Percentiles rank a stretch among this genome's conserved stretches.
These are phyloP conservation scores for Drosophila paramelanica DNA, from an alignment of 2,888 invertebrate species.

Conservation along the genomic window DNA sequence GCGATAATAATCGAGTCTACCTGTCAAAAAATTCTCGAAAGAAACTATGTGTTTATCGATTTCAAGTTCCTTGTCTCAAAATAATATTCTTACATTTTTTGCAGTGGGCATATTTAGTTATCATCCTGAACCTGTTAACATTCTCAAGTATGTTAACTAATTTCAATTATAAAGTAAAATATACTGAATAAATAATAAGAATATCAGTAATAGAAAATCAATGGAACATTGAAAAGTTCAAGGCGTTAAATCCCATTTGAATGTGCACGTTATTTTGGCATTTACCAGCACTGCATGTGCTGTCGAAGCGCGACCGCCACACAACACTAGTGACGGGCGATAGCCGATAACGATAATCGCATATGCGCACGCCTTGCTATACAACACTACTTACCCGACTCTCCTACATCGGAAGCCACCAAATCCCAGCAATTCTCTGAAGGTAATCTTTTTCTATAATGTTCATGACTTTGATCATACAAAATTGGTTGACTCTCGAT, in stretches of 20 bases:
- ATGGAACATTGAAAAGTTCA: background rate
- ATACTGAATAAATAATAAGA: background rate
- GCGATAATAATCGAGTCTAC: background rate
- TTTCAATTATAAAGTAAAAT: too few relatives aligned
- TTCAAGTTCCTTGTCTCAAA: background rate
- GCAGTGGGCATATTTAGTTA: background rate
- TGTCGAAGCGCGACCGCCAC: slow-evolving; percentile 39
- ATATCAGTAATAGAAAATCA: background rate
- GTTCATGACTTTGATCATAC: slow-evolving; percentile 66
- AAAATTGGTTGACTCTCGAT: slow-evolving; percentile 61
- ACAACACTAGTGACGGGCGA: slow-evolving; percentile 8
- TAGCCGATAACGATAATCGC: slow-evolving; percentile 52
- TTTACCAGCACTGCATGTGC: slow-evolving; percentile 6
- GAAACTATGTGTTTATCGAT: too few relatives aligned
- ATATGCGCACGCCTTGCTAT: slow-evolving; percentile 56
- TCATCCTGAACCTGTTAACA: too few relatives aligned
- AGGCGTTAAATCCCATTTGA: slow-evolving; percentile 20
- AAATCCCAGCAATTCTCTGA: slow-evolving; percentile 68
- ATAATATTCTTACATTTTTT: background rate
- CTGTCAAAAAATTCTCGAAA: too few relatives aligned
- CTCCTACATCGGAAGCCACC: slow-evolving; percentile 56
- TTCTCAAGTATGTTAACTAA: too few relatives aligned
- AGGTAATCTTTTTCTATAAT: slow-evolving; percentile 57
- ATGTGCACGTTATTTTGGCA: background rate
- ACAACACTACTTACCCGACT: slow-evolving; percentile 70